Evolutionary conservation across 92 coral and sea anemone species (phyloP).

Genomic region (Isaurus tuberculatus): DNA sequence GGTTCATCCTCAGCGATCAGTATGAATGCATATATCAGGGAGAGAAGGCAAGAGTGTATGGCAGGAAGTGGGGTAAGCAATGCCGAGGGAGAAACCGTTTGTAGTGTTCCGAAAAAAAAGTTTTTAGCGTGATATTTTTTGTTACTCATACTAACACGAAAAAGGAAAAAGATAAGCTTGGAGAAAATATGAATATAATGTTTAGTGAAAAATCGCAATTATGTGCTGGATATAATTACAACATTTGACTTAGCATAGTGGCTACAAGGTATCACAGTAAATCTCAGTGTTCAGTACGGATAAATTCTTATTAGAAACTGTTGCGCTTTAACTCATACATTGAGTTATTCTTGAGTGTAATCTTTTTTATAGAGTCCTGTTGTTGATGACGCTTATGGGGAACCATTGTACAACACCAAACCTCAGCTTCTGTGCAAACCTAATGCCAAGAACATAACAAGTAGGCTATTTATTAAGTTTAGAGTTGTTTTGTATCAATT

Average conservation of each 20-base stretch:
- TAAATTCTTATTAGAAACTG: too few relatives aligned
- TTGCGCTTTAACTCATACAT: too few relatives aligned
- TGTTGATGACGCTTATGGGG: conserved; percentile 93
- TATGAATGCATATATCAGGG: conserved; percentile 96
- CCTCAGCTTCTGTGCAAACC: conserved; percentile 95
- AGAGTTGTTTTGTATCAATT: not conserved
- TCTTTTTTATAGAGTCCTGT: conserved; percentile 62
- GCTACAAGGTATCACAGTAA: not conserved
- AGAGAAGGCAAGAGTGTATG: conserved; percentile 94
- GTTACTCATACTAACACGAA: too few relatives aligned
- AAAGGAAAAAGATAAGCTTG: not conserved
- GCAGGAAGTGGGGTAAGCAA: conserved; percentile 90
- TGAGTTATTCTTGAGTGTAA: too few relatives aligned
- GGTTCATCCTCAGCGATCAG: conserved; percentile 98
- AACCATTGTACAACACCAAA: conserved; percentile 88
- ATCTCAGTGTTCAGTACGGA: too few relatives aligned
- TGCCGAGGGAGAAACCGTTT: not conserved
- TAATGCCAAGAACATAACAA: conserved; percentile 96
- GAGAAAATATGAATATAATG: too few relatives aligned
- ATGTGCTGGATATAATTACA: not conserved
- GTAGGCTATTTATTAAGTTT: conserved; percentile 45
- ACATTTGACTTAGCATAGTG: not conserved
- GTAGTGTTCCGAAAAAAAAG: too few relatives aligned
- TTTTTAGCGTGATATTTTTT: too few relatives aligned
- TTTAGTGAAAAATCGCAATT: not conserved